Base-by-base conservation (phyloP, 2,113 vertebrate genomes). In the Noctilio leporinus region DNA sequence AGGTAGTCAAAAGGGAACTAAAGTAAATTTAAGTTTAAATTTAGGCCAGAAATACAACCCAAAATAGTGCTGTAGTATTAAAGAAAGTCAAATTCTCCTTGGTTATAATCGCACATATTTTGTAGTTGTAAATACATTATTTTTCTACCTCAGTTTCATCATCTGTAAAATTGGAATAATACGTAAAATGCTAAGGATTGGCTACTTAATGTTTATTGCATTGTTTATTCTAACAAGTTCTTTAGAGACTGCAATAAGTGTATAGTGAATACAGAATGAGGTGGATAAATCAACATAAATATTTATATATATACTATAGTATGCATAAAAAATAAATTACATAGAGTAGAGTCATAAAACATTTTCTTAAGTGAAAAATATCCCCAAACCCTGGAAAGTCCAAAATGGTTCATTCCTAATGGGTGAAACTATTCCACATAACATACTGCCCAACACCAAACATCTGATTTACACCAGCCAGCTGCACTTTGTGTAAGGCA, bases 111-210 rank as follows among this genome's bases (percentile, higher is more conserved):
- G 81, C 82, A 57, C 62, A 80, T 89, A 92, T 92, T 92, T n/a
- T 93, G n/a, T 82, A 83, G 38, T 65, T 78, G 92, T 78, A 82
- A 85, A 78, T 78, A 80, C 5, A 24, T 65, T 65, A 72, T 76
- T 93, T 89, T 30, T 59, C 53, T 91, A 92, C 88, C 92, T 97
- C 97, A 96, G 92, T 96, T 95, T 97, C 35, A 12, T 96, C 76
- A 95, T 95, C 97, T 95, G 89, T 95, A 65, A 97, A 97, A 96
- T 72, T 90, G 92, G 62, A 92, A 93, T 95, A 94, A 93, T 70
- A 65, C 33, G 65, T 30, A 40, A 85, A 89, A 53, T 85, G 49
- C 2, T 95, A 53, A 92, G 49, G 55, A 95, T 95, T 78, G 70
- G 38, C 53, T 75, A 53, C 24, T 92, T 96, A 95, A 83, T 86